A percentile compares a stretch with the other conserved stretches of the same genome.
Evolutionary conservation across 2,888 invertebrate genomes (phyloP).

Genomic region (Blomia tropicalis): DNA sequence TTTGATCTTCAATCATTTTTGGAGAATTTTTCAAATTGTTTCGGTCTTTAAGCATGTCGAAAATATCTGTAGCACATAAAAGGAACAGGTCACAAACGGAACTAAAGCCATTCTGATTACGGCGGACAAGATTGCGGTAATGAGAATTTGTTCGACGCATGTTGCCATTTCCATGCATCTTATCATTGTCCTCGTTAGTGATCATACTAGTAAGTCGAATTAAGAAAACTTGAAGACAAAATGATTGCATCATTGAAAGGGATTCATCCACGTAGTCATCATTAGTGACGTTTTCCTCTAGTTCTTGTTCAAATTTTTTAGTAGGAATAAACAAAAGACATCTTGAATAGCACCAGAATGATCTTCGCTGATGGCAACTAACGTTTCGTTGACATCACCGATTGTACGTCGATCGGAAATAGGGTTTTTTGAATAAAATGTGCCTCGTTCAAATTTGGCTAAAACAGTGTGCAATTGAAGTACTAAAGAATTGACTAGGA

Average conservation of each 20-base stretch:
- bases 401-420: not conserved
- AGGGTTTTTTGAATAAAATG: not conserved
- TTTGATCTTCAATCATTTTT: not conserved
- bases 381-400: not conserved
- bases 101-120: not conserved
- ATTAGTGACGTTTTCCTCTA: too few relatives aligned
- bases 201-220: constrained; percentile 1
- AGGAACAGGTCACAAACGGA: not conserved
- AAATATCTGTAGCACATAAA: not conserved
- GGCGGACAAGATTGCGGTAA: not conserved
- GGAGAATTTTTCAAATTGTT: not conserved
- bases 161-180: not conserved
- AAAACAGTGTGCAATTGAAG: not conserved
- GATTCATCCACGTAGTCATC: not conserved
- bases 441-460: not conserved
- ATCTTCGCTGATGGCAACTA: not conserved
- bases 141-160: not conserved
- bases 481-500: constrained; percentile 2
- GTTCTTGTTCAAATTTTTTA: not conserved
- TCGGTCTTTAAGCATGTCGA: not conserved
- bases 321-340: constrained; percentile 4
- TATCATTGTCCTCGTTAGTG: not conserved
- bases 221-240: constrained; percentile 10
- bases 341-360: not conserved
- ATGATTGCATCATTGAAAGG: constrained; percentile 11